Conservation (phyloP, 2,888 invertebrate species). For the Ceriagrion tenellum region DNA sequence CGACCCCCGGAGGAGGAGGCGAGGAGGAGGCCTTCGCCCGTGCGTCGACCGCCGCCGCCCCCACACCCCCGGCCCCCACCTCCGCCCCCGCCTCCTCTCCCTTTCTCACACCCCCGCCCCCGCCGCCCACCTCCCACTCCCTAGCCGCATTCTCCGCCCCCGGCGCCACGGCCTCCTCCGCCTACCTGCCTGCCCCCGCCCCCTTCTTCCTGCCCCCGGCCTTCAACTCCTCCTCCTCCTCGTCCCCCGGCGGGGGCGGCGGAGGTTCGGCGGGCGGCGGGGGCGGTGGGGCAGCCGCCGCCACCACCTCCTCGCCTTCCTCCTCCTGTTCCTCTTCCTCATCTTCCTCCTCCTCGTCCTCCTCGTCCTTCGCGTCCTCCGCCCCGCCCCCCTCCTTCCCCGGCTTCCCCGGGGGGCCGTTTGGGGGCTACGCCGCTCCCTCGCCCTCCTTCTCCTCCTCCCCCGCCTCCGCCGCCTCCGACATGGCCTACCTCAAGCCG, state of each 20-base stretch:
- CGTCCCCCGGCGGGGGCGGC: background rate
- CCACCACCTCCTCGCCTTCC: background rate
- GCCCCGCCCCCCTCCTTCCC: conserved; percentile 14
- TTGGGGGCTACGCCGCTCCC: conserved; percentile 53
- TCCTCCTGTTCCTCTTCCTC: conserved; percentile 24
- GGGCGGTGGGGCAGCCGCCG: background rate
- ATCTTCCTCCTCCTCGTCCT: conserved; percentile 18
- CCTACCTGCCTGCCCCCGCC: conserved; percentile 55
- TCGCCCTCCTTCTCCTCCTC: conserved; percentile 49
- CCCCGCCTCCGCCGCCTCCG: conserved; percentile 43
- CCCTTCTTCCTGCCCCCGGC: conserved; percentile 64
- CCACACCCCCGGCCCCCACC: no score
- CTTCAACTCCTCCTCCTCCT: conserved; percentile 45
- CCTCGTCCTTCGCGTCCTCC: conserved; percentile 19
- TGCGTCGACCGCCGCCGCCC: background rate
- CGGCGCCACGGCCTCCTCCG: conserved; percentile 58
- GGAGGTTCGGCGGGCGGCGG: background rate
- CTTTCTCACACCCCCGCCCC: background rate
- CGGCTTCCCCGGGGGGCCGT: conserved; percentile 37
- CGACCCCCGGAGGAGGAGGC: background rate
- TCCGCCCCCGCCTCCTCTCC: background rate
- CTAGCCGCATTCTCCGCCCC: conserved; percentile 23
- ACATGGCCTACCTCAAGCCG: conserved; percentile 65
- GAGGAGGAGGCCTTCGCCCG: background rate
- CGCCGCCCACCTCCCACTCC: background rate